These are phyloP conservation scores for Xenopus borealis DNA, from an alignment of 2,113 vertebrate genomes.

Conservation along the genomic window DNA sequence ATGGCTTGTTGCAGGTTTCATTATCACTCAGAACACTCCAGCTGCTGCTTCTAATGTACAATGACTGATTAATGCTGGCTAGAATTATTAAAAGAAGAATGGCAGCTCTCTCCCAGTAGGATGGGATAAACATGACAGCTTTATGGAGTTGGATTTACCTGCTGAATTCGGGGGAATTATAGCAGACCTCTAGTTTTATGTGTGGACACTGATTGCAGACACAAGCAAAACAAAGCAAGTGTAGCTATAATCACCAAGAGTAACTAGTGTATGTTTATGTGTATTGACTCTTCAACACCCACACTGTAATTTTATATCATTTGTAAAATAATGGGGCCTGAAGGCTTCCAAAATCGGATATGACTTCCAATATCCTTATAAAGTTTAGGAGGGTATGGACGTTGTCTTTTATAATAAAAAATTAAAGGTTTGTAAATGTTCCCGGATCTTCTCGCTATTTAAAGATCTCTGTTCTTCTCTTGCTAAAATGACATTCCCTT, in stretches of 20 bases:
- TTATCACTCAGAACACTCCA: constrained; percentile 80
- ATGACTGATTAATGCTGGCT: constrained; percentile 69
- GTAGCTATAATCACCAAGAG: not conserved
- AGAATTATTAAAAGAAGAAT: constrained; percentile 69
- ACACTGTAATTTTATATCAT: too few species aligned
- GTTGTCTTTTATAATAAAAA: too few species aligned
- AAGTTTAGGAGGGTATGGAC: too few species aligned
- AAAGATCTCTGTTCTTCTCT: too few species aligned
- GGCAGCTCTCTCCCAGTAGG: constrained; percentile 58
- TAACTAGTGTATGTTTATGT: too few species aligned
- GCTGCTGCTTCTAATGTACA: constrained; percentile 75
- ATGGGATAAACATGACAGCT: constrained; percentile 58
- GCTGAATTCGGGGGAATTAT: constrained; percentile 30
- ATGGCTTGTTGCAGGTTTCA: constrained; percentile 82
- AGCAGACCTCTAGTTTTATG: constrained; percentile 28
- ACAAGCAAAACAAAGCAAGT: constrained; percentile 22
- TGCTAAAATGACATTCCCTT: too few species aligned
- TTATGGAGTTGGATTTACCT: constrained; percentile 52
- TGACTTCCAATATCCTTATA: too few species aligned
- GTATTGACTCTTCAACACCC: too few species aligned
- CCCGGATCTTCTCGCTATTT: too few species aligned
- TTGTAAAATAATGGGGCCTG: too few species aligned
- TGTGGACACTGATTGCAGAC: not conserved
- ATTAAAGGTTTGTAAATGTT: too few species aligned
- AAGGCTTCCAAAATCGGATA: too few species aligned